Evolutionary conservation across 1,140 invertebrate genomes (phyloP), one percentile per base, ranked within the genome.

Genomic region (Megalopta genalis): DNA sequence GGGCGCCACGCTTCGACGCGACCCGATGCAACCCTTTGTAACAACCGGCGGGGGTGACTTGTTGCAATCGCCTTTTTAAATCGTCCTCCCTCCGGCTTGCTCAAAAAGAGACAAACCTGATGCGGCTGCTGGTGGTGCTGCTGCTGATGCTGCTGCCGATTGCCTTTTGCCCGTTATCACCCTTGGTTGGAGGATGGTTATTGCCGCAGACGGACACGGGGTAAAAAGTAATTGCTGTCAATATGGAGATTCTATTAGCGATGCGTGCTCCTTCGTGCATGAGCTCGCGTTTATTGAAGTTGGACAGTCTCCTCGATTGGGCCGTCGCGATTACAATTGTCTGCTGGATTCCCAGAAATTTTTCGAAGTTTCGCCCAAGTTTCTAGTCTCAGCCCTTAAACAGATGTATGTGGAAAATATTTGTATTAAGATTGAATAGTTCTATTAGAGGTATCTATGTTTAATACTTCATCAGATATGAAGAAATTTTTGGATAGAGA

Each of bases 11-110:
- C 64, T 87, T 87, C 73, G 80, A 83, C 79, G 81, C 86, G 77
- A 70, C 72, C 69, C 71, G 73, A 57, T 68, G 62, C 85, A 63
- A 80, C 69, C 82, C 79, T 84, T 86, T 86, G 70, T 77, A 64
- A 80, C 67, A 46, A 46, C 54, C 66, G 37, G 74, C 81, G 77
- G 83, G 82, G 71, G 49, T 87, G 84, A 89, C 85, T 89, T 88
- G 83, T 88, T 87, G 88, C 87, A 79, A 88, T 77, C 77, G 64
- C 42, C 65, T 81, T 84, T 71, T 87, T 87, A 74, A 77, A 73
- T 79, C 76, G 23, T 62, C 81, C 76, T 75, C 80, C 46, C 76
- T 75, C 78, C 52, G 16, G 64, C 23, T 46, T 60, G 42, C 66
- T 72, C 71, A 77, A 73, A 80, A 80, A 81, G 37, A 79, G 78